Evolutionary conservation across 2,113 vertebrate genomes (phyloP).

Genomic region (Callorhinus ursinus): DNA sequence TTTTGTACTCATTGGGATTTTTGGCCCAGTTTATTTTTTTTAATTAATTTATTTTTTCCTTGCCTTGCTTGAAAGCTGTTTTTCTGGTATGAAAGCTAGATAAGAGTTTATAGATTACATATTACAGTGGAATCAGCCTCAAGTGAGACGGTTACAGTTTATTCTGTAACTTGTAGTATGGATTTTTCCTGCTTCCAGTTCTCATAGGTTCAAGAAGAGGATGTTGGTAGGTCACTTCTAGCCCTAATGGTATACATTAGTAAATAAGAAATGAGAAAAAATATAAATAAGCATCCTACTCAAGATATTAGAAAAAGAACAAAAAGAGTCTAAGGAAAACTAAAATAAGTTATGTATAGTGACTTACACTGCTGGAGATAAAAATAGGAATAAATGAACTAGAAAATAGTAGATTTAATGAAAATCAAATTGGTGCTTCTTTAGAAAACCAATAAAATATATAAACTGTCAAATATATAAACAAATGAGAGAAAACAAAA

Average conservation of each 20-base stretch:
- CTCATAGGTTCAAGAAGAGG: not conserved
- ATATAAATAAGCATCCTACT: not conserved
- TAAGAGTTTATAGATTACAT: not conserved
- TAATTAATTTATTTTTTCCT: not conserved
- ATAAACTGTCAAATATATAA: not conserved
- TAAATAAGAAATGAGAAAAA: not conserved
- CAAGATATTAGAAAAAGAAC: not conserved
- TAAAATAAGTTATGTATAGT: not conserved
- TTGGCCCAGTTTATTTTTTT: not conserved
- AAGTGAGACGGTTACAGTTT: not conserved
- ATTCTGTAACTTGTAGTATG: not conserved
- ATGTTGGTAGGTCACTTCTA: not conserved
- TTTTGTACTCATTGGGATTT: not conserved
- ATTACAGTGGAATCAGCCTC: not conserved
- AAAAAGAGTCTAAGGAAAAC: not conserved
- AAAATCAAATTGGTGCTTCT: not conserved
- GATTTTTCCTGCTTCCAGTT: not conserved
- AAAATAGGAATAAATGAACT: not conserved
- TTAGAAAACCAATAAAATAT: not conserved
- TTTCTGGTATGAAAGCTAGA: not conserved
- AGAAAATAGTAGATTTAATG: not conserved
- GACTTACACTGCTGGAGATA: not conserved
- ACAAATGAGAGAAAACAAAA: conserved; percentile 3
- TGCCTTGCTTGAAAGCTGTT: not conserved
- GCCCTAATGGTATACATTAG: not conserved